Conservation (phyloP, 2,113 vertebrate species). For the Seriola dumerili region DNA sequence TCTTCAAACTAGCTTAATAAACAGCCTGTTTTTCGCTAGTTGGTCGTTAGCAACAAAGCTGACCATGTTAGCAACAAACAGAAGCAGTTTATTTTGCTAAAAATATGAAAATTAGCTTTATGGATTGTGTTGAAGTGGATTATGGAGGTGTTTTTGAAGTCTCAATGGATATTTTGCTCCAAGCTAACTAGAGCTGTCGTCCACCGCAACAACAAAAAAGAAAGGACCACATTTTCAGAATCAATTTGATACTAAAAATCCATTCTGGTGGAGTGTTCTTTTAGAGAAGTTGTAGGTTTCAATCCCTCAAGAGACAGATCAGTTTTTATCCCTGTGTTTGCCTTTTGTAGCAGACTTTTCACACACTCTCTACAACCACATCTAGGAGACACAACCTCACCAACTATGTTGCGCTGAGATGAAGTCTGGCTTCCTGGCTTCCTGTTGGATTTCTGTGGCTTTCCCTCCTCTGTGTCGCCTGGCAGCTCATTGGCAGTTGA, state of each 20-base stretch:
- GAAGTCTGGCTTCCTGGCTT: slow-evolving; percentile 46
- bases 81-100: background rate
- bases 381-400: slow-evolving; percentile 51
- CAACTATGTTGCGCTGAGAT: slow-evolving; percentile 42
- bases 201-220: background rate
- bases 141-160: too few relatives aligned
- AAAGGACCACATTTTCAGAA: background rate
- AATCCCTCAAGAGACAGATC: too few relatives aligned
- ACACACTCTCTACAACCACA: background rate
- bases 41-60: too few relatives aligned
- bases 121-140: background rate
- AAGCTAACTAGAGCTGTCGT: background rate
- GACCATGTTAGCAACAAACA: background rate
- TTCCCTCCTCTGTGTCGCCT: slow-evolving; percentile 45
- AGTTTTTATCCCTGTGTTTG: background rate
- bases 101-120: too few relatives aligned
- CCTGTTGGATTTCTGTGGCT: slow-evolving; percentile 47
- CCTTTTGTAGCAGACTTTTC: background rate
- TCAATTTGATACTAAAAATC: background rate
- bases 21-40: too few relatives aligned
- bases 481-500: slow-evolving; percentile 66
- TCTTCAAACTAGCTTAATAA: too few relatives aligned
- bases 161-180: too few relatives aligned
- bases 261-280: background rate
- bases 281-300: too few relatives aligned